Percentiles rank a stretch among this genome's conserved stretches.
These are phyloP conservation scores for Telmatochromis sp. DNA, from an alignment of 2,113 vertebrate genomes.

Conservation along the genomic window DNA sequence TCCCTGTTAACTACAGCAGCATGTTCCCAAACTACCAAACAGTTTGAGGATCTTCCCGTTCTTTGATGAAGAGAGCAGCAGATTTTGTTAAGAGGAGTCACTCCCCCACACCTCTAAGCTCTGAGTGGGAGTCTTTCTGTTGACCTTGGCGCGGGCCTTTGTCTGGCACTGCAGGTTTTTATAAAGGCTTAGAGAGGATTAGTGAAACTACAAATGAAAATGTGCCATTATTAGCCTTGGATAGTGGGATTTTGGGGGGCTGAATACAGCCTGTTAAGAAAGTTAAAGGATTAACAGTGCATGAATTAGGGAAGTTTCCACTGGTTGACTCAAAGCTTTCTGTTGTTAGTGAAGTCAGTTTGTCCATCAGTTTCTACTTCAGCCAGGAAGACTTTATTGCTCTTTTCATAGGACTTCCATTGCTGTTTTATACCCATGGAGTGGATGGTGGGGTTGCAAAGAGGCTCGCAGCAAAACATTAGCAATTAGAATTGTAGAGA, in stretches of 20 bases:
- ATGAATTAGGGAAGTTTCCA: background rate
- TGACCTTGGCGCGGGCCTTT: background rate
- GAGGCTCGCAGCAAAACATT: background rate
- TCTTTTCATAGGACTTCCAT: background rate
- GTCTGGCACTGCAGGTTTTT: background rate
- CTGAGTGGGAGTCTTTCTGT: background rate
- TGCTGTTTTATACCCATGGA: background rate
- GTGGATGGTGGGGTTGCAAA: background rate
- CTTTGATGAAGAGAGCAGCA: background rate
- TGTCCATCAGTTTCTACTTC: background rate
- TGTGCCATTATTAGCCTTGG: constrained; percentile 25
- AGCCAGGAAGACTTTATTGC: background rate
- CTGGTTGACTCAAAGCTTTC: background rate
- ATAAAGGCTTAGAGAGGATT: constrained; percentile 14
- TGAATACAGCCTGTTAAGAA: background rate
- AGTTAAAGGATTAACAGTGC: background rate
- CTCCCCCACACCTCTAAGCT: background rate
- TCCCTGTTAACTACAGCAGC: background rate
- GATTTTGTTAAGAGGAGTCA: background rate
- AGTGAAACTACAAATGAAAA: constrained; percentile 8
- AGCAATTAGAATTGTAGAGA: background rate
- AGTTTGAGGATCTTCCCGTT: background rate
- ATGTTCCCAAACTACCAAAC: background rate
- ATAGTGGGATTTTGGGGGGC: background rate
- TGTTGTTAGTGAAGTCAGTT: background rate